Evolutionary conservation across 2,888 invertebrate genomes (phyloP), one percentile per base, ranked within the genome.

Genomic region (Enoplolaimus lenunculus): DNA sequence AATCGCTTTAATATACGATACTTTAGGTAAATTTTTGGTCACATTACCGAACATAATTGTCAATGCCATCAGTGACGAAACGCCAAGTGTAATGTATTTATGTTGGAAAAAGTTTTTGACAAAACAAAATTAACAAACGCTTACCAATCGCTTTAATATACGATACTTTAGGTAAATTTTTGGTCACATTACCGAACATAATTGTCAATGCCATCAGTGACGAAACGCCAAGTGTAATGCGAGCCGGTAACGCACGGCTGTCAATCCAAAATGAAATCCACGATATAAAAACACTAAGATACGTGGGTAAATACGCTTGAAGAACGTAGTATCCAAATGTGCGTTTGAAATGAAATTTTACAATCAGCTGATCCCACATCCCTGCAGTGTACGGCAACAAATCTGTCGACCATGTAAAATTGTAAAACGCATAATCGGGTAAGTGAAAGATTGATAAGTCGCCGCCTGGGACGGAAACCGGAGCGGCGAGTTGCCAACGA

Each of bases 181-280:
- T n/a, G n/a, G n/a, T n/a, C n/a, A n/a, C n/a, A n/a, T n/a, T n/a
- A n/a, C n/a, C n/a, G n/a, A n/a, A n/a, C n/a, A n/a, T n/a, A n/a
- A n/a, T n/a, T n/a, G n/a, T n/a, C n/a, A n/a, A n/a, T n/a, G n/a
- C n/a, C n/a, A n/a, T n/a, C n/a, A n/a, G n/a, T n/a, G n/a, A n/a
- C n/a, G n/a, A n/a, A n/a, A n/a, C n/a, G n/a, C n/a, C n/a, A n/a
- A n/a, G n/a, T n/a, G n/a, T 80, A 31, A 69, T 69, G 1, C 69
- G 69, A 7, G 69, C 69, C 30, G 69, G 64, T 26, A 69, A 33
- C 7, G 69, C 62, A 3, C 62, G 62, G 29, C 30, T 69, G 30
- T 69, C 69, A 2, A 69, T 68, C 69, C 69, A 69, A 31, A 69
- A 69, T 21, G 69, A 59, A 34, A 69, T 69, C 69, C 69, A 69